Conservation (phyloP, 2,797 vertebrate genomes). For the Fistularia commersonii region DNA sequence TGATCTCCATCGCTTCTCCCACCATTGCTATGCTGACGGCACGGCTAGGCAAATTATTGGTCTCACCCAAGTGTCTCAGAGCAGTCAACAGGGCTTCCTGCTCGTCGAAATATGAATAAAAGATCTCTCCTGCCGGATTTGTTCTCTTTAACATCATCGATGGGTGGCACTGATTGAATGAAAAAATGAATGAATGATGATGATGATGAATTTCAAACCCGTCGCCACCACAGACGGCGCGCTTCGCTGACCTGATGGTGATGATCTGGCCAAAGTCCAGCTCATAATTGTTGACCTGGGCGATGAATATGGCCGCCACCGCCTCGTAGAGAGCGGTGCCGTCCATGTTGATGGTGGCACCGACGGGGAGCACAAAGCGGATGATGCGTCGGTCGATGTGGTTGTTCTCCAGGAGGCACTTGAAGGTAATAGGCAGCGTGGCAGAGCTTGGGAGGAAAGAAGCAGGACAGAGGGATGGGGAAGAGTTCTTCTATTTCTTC, state of each 20-base stretch:
- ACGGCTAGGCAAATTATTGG: too few relatives aligned
- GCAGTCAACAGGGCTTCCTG: too few relatives aligned
- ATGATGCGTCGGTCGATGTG: constrained; percentile 93
- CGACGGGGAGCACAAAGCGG: constrained; percentile 91
- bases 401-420: constrained; percentile 97
- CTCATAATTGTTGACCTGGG: constrained; percentile 95
- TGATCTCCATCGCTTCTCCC: too few relatives aligned
- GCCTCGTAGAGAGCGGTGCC: constrained; percentile 93
- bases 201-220: neutral
- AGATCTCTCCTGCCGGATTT: neutral
- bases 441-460: constrained; percentile 80
- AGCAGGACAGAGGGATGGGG: neutral
- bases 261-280: constrained; percentile 96
- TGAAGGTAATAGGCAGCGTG: constrained; percentile 97
- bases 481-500: too few relatives aligned
- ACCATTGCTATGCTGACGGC: too few relatives aligned
- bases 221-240: constrained; percentile 22
- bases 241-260: constrained; percentile 84
- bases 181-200: too few relatives aligned
- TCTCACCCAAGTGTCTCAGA: too few relatives aligned
- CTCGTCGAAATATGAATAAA: neutral
- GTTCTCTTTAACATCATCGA: too few relatives aligned
- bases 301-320: constrained; percentile 94
- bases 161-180: too few relatives aligned
- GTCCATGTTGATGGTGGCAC: constrained; percentile 97